Evolutionary conservation across 2,113 vertebrate genomes (phyloP).

Genomic region (Seriola rivoliana): DNA sequence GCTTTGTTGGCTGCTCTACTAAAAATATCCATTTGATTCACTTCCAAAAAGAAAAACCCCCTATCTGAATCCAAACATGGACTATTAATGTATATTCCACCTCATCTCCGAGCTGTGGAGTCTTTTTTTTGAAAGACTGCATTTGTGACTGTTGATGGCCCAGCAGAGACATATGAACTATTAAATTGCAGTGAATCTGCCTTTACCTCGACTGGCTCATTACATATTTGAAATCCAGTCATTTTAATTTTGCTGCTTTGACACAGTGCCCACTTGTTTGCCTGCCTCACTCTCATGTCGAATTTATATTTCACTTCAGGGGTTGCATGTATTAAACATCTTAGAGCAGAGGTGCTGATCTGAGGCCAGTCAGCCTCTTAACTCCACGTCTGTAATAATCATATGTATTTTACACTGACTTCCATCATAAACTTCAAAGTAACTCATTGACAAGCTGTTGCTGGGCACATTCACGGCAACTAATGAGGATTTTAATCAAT

Average conservation of each 20-base stretch:
- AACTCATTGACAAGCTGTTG: background rate
- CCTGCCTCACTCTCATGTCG: conserved; percentile 37
- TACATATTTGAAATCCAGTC: conserved; percentile 44
- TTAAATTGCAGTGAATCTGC: conserved; percentile 20
- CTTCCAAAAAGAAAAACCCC: conserved; percentile 17
- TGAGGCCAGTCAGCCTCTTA: conserved; percentile 47
- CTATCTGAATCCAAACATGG: conserved; percentile 31
- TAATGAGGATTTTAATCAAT: background rate
- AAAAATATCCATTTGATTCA: conserved; percentile 62
- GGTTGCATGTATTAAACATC: conserved; percentile 62
- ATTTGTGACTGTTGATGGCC: conserved; percentile 28
- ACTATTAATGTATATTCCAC: conserved; percentile 28
- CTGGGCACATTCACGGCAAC: background rate
- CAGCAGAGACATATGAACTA: conserved; percentile 28
- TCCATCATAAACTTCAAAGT: background rate
- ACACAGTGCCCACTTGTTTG: conserved; percentile 32
- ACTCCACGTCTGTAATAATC: conserved; percentile 13
- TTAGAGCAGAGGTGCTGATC: conserved; percentile 47
- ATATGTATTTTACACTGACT: background rate
- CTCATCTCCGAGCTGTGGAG: conserved; percentile 13
- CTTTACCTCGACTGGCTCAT: conserved; percentile 42
- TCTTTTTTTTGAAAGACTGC: conserved; percentile 23
- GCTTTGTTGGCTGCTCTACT: conserved; percentile 46
- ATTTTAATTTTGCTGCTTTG: conserved; percentile 37
- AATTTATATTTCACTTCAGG: conserved; percentile 58